Evolutionary conservation across 2,113 vertebrate species (phyloP).

Genomic region (Tichodroma muraria): DNA sequence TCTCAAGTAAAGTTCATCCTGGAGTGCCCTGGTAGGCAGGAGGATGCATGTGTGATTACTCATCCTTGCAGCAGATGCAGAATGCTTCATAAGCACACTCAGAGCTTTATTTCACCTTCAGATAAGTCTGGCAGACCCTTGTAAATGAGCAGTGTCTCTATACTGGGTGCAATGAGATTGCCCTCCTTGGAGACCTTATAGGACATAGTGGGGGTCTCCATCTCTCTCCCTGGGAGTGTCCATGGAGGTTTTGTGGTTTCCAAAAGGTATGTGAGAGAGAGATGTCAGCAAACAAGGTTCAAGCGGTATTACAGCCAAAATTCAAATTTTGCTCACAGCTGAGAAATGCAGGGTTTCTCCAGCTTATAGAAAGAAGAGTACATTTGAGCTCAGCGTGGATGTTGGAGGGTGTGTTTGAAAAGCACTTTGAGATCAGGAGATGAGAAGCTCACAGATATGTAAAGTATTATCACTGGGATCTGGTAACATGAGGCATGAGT

Average conservation of each 20-base stretch:
- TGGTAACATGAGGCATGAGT: background rate
- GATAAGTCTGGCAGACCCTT: background rate
- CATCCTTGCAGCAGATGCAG: background rate
- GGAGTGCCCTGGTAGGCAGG: background rate
- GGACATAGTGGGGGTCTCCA: fast-evolving
- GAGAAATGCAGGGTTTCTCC: background rate
- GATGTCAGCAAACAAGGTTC: background rate
- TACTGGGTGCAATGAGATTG: background rate
- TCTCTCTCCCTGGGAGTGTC: background rate
- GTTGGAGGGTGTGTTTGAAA: background rate
- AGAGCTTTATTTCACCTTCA: background rate
- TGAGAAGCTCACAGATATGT: background rate
- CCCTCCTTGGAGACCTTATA: background rate
- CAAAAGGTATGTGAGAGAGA: background rate
- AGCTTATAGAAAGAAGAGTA: background rate
- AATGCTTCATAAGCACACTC: fast-evolving
- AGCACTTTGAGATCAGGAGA: background rate
- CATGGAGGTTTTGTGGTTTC: background rate
- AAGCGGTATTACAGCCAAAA: background rate
- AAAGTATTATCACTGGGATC: background rate
- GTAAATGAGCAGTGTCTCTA: background rate
- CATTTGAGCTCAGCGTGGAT: background rate
- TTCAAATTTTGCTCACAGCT: background rate
- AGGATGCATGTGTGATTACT: background rate
- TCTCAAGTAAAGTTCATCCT: background rate